Evolutionary conservation across 2,113 vertebrate species (phyloP), one percentile per base, ranked within the genome.

Genomic region (Paracanthobrama guichenoti): DNA sequence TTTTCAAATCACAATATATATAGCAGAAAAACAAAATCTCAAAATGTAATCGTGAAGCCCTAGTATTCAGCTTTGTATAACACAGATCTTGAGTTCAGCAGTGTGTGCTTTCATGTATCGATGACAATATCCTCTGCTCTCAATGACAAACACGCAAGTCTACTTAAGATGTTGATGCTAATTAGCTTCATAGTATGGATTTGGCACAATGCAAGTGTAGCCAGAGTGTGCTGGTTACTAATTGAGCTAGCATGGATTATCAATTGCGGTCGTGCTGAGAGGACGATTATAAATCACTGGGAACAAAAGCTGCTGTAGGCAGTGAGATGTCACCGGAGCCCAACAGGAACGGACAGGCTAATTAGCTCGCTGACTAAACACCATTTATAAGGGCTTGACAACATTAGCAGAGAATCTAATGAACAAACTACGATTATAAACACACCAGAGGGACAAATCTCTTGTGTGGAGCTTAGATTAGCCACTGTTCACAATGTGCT

Each of bases 341-440:
- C 50, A 55, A 76, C 31, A 48, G 60, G 81, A 81, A 26, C 46
- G 13, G 18, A 67, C n/a, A 18, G 72, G 24, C 74, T 60, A 67
- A 87, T 84, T 69, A 81, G 80, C 64, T 81, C 55, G 26, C 20
- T 20, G 85, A 73, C 69, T 57, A 69, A 84, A 64, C 48, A 53
- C 14, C 35, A 80, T 67, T 71, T 14, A 71, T 64, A 50, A 85
- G 42, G 24, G 82, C 14, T 22, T 24, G 55, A 42, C 48, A 18
- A 24, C 16, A 62, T 74, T 39, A 55, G 12, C 20, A 60, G 66
- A 11, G 14, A 53, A 24, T 42, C 50, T 78, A 60, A 76, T 81
- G 7, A 81, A 78, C 44, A 69, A 22, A 60, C 80, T 60, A 50
- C 20, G 8, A 1, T 14, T 48, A 67, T 39, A 84, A 53, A 82